Evolutionary conservation across 2,888 invertebrate species (phyloP).

Genomic region (Acholoe squamosa): DNA sequence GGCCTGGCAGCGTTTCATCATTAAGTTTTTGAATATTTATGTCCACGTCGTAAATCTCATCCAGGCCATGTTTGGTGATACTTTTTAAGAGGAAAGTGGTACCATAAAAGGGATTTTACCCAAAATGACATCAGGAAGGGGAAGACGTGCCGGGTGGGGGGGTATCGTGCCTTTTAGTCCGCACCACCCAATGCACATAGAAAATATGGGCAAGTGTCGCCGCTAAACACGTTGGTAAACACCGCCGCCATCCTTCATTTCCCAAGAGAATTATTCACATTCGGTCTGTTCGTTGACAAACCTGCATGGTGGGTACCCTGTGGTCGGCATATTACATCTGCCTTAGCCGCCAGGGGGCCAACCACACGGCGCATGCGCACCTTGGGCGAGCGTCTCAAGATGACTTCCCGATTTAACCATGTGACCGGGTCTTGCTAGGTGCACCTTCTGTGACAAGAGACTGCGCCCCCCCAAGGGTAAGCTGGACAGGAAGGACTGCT

Average conservation of each 20-base stretch:
- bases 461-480: background rate
- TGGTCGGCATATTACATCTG: background rate
- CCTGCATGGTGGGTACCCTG: background rate
- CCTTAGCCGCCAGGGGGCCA: background rate
- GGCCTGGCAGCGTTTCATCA: no score
- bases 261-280: background rate
- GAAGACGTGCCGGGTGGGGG: background rate
- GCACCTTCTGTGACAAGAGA: constrained; percentile 2
- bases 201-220: background rate
- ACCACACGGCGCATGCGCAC: background rate
- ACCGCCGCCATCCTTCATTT: background rate
- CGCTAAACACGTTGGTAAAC: background rate
- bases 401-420: background rate
- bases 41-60: no score
- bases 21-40: no score
- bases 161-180: background rate
- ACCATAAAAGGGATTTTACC: no score
- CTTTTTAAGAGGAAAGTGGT: no score
- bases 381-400: background rate
- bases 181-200: background rate
- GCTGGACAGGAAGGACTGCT: background rate
- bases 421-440: background rate
- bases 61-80: no score
- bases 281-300: background rate
- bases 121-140: no score